phyloP scores from a whole-genome alignment of 2,113 vertebrate species.

The Lepus americanus region DNA sequence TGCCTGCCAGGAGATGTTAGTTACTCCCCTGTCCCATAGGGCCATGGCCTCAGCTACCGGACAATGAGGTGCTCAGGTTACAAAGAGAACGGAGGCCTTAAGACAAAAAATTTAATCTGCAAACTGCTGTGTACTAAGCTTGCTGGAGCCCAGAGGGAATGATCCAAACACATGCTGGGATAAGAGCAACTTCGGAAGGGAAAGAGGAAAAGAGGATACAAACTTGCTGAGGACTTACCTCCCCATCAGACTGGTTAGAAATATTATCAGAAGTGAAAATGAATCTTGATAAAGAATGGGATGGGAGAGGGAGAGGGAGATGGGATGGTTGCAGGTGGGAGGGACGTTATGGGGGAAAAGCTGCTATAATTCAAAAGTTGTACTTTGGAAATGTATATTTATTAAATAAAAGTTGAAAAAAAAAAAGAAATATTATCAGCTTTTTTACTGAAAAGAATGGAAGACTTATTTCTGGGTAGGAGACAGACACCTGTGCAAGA shows the following conservation, averaged over 20 bases:
- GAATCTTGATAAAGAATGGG: not conserved
- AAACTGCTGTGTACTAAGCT: not conserved
- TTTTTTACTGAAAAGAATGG: not conserved
- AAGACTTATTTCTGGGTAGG: not conserved
- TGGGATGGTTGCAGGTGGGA: no score
- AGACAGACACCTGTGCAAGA: not conserved
- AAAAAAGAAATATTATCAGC: not conserved
- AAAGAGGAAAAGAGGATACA: not conserved
- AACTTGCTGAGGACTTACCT: not conserved
- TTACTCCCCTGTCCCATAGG: not conserved
- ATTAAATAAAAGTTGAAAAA: no score
- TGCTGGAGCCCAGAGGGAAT: not conserved
- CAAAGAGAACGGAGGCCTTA: not conserved
- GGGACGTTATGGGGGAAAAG: no score
- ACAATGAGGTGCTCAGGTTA: not conserved
- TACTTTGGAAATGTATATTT: no score
- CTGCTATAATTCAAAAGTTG: no score
- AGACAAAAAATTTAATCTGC: not conserved
- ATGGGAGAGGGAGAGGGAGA: not conserved
- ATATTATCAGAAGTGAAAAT: no score
- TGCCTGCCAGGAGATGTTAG: not conserved
- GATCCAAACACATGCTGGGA: not conserved
- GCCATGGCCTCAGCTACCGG: not conserved
- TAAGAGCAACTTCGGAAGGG: not conserved
- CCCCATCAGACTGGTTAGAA: not conserved